Base-by-base conservation (phyloP, 23 tunicate genomes). In the Trididemnum nubilum region DNA sequence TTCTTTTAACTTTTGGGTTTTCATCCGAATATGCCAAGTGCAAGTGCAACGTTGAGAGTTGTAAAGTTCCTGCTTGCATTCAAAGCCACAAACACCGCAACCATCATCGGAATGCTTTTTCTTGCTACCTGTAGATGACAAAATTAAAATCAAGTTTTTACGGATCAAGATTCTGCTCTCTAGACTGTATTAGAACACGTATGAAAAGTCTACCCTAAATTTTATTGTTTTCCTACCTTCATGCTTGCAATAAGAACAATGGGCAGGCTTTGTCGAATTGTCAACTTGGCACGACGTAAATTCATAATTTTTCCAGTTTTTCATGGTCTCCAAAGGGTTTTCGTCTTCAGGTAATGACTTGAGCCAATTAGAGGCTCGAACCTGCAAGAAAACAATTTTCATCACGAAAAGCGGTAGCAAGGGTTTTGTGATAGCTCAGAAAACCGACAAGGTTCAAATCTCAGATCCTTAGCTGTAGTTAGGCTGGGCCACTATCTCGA, bases 241-340 rank as follows among this genome's bases (percentile, higher is more conserved):
- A 61, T 90, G 96, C 21, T 88, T 88, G 80, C 96, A 90, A 38
- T 71, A 51, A 2, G 90, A 81, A 51, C 96, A 90, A 51, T 90
- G 96, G 5, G 80, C 30, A 44, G 83, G 80, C 73, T 90, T 90
- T 33, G 69, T 90, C 2, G 28, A 21, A n/a, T n/a, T n/a, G 34
- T 1, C 57, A 67, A 30, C n/a, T 5, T 40, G n/a, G 35, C 29
- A 49, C 26, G 49, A 27, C 21, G 1, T 31, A 2, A 1, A 26
- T 5, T 33, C 69, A 1, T 27, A 7, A 25, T 36, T 76, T 71
- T 36, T 74, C 90, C 86, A 90, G 26, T 50, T 26, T 23, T 64
- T 65, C 66, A 90, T 40, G 27, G 32, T 60, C 18, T 90, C 72
- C 51, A 90, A 44, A 0, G 87, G 59, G 75, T 90, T 81, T 65